Percentiles rank a stretch among this genome's conserved stretches.
Evolutionary conservation across 1,140 invertebrate genomes (phyloP).

Genomic region (Cotesia chilonis): DNA sequence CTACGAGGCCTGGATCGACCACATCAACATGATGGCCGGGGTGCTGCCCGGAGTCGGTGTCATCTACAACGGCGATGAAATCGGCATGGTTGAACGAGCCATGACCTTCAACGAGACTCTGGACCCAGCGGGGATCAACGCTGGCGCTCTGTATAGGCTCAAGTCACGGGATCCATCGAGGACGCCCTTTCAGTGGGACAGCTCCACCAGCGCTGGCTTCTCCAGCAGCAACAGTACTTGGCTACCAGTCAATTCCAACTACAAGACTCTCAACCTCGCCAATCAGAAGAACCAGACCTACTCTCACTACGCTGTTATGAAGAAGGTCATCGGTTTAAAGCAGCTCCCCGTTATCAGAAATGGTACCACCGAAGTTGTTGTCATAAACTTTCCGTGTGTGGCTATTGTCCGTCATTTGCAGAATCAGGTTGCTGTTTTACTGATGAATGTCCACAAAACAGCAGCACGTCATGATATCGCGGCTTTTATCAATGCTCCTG

Average conservation of each 20-base stretch:
- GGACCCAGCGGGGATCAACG: constrained; percentile 65
- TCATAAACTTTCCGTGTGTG: constrained; percentile 56
- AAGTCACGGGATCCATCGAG: constrained; percentile 68
- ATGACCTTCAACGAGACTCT: constrained; percentile 65
- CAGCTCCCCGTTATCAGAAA: constrained; percentile 75
- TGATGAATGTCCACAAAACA: constrained; percentile 44
- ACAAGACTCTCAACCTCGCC: constrained; percentile 66
- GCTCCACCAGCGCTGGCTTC: constrained; percentile 66
- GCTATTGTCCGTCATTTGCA: constrained; percentile 40
- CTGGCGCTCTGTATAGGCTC: constrained; percentile 59
- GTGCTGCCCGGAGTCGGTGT: constrained; percentile 77
- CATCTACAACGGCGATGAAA: constrained; percentile 83
- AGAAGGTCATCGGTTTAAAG: constrained; percentile 62
- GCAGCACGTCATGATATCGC: constrained; percentile 42
- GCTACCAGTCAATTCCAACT: constrained; percentile 72
- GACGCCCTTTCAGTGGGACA: constrained; percentile 73
- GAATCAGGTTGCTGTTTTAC: constrained; percentile 13
- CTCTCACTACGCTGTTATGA: constrained; percentile 66
- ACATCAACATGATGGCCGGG: constrained; percentile 73
- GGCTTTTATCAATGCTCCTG: constrained; percentile 43
- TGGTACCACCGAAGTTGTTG: constrained; percentile 62
- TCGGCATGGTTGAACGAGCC: constrained; percentile 72
- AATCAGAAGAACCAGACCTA: constrained; percentile 49
- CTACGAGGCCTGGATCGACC: constrained; percentile 71
- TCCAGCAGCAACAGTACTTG: constrained; percentile 66